These are phyloP conservation scores for Polyploca ridens DNA, from an alignment of 2,888 invertebrate genomes.

Conservation along the genomic window DNA sequence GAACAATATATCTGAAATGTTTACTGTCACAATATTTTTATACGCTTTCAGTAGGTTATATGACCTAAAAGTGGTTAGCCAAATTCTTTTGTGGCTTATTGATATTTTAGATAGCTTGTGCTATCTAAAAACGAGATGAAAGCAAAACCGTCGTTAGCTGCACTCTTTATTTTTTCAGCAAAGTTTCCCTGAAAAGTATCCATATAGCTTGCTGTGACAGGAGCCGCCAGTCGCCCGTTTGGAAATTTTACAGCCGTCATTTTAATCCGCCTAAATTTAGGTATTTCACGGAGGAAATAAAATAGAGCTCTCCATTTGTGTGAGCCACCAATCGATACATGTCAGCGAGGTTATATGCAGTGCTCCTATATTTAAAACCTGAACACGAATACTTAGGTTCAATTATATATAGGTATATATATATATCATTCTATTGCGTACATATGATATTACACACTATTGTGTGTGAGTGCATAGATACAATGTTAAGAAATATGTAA, in stretches of 20 bases:
- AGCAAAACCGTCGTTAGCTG: neutral
- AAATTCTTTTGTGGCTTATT: neutral
- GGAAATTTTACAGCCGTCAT: neutral
- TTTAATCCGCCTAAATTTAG: conserved; percentile 1
- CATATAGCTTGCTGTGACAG: neutral
- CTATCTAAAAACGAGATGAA: neutral
- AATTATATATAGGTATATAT: too few species aligned
- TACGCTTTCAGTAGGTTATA: too few species aligned
- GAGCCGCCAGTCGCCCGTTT: neutral
- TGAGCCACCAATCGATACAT: neutral
- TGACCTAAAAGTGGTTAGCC: neutral
- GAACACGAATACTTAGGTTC: too few species aligned
- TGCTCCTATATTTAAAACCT: neutral
- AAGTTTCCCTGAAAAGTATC: neutral
- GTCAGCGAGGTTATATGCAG: neutral
- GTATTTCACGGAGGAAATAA: neutral
- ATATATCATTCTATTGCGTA: too few species aligned
- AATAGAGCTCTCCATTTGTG: neutral
- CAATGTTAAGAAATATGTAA: too few species aligned
- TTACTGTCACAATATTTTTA: too few species aligned
- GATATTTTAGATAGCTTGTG: neutral
- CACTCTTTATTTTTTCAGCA: neutral
- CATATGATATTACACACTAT: too few species aligned
- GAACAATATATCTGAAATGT: too few species aligned
- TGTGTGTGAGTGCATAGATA: too few species aligned